Percentiles rank a stretch among this genome's conserved stretches.
Evolutionary conservation across 2,113 vertebrate genomes (phyloP).

Genomic region (Eublepharis macularius): DNA sequence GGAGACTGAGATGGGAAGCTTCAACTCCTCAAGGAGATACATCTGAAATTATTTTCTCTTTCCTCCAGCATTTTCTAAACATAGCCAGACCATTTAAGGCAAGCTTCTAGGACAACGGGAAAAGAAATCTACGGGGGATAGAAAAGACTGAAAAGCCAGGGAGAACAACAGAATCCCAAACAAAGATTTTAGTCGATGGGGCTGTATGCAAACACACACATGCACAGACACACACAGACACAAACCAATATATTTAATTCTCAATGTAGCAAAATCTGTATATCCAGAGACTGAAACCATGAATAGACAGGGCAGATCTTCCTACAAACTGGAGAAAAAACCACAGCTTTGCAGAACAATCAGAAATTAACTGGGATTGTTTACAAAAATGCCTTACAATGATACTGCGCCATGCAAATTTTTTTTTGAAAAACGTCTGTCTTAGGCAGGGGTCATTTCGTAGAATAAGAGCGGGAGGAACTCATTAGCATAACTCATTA

Average conservation of each 20-base stretch:
- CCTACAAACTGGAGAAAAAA: background rate
- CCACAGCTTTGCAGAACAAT: slow-evolving; percentile 16
- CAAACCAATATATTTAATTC: background rate
- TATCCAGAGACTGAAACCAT: too few relatives aligned
- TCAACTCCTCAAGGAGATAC: slow-evolving; percentile 22
- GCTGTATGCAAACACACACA: background rate
- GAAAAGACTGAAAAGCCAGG: slow-evolving; percentile 39
- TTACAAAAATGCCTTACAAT: background rate
- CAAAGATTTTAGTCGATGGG: slow-evolving; percentile 37
- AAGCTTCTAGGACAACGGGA: slow-evolving; percentile 43
- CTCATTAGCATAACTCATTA: too few relatives aligned
- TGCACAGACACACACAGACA: too few relatives aligned
- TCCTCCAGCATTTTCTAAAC: slow-evolving; percentile 5
- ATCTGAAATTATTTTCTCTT: slow-evolving; percentile 23
- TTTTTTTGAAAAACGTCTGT: background rate
- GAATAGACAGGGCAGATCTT: background rate
- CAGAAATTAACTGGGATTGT: slow-evolving; percentile 10
- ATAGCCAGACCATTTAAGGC: slow-evolving; percentile 41
- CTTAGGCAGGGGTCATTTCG: too few relatives aligned
- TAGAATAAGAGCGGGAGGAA: too few relatives aligned
- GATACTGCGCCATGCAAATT: background rate
- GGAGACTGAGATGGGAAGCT: accelerated
- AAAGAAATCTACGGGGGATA: background rate
- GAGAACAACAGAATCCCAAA: slow-evolving; percentile 19
- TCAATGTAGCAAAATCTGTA: too few relatives aligned